Evolutionary conservation across 2,888 invertebrate species (phyloP), one percentile per base, ranked within the genome.

Genomic region (Diarsia brunnea): DNA sequence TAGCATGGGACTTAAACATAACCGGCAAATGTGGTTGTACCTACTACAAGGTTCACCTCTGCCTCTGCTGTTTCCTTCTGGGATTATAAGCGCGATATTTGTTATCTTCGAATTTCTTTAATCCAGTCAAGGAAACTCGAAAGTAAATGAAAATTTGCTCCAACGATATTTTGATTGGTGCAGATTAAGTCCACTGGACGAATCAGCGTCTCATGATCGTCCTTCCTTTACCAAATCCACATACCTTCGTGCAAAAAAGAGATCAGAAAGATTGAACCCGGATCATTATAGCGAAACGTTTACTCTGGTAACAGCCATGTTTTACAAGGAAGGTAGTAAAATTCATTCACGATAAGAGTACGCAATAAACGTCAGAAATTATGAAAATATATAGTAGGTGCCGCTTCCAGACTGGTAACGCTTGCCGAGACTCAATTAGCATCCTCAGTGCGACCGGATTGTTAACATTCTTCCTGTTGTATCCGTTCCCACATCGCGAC

Each of bases 341-440:
- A 80, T 66, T 68, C 64, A 67, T 53, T 73, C 63, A 71, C 75
- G 69, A 78, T 84, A 84, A 73, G 43, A 38, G 43, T 43, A 65
- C 55, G 66, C 43, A 78, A 77, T 79, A 81, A 82, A 79, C 64
- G 61, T 81, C 68, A 69, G 51, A 70, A 75, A 73, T 78, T 84
- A 87, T 84, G 87, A 87, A 85, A 88, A 89, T 88, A 75, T 86
- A 81, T 92, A 86, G 91, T 92, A 90, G 91, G 92, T 82, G 91
- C 88, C 80, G 74, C 82, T 75, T 79, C 77, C 86, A 88, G 89
- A 89, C 91, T 88, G 89, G 91, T 91, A 92, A 91, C 89, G 91
- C 90, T 89, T 92, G 91, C 90, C 84, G 89, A 88, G 87, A 91
- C 90, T 91, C 93, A 94, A 94, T 95, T 95, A 95, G 92, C 93